Percentiles rank a stretch among this genome's conserved stretches.
Evolutionary conservation across 2,113 vertebrate species (phyloP).

Genomic region (Falco punctatus): DNA sequence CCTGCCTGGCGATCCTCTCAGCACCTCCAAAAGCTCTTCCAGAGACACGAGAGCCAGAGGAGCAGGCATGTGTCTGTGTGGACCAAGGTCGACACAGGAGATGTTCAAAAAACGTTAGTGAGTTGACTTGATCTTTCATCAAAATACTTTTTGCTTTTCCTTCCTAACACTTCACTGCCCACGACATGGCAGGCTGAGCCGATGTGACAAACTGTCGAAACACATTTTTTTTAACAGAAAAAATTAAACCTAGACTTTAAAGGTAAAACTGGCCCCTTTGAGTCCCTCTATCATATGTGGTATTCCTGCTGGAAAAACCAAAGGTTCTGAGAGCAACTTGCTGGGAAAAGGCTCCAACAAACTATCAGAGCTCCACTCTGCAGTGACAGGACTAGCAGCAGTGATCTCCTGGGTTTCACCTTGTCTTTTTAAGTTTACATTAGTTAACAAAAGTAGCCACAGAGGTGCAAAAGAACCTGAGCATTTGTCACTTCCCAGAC

Average conservation of each 20-base stretch:
- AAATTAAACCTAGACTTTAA: constrained; percentile 46
- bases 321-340: neutral
- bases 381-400: neutral
- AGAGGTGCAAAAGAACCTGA: neutral
- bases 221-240: constrained; percentile 53
- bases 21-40: neutral
- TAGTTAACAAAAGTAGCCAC: neutral
- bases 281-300: neutral
- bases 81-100: constrained; percentile 34
- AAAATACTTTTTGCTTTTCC: constrained; percentile 47
- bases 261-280: constrained; percentile 13
- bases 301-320: neutral
- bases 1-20: neutral
- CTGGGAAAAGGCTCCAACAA: neutral
- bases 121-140: constrained; percentile 51
- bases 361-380: neutral
- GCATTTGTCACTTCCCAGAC: neutral
- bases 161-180: constrained; percentile 62
- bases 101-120: constrained; percentile 27
- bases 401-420: neutral
- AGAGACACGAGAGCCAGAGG: neutral
- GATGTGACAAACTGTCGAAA: constrained; percentile 70
- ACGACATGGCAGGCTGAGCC: constrained; percentile 56
- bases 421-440: neutral
- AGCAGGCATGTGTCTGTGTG: neutral